phyloP scores from a whole-genome alignment of 2,888 invertebrate genomes.

The Odontocerum albicorne region DNA sequence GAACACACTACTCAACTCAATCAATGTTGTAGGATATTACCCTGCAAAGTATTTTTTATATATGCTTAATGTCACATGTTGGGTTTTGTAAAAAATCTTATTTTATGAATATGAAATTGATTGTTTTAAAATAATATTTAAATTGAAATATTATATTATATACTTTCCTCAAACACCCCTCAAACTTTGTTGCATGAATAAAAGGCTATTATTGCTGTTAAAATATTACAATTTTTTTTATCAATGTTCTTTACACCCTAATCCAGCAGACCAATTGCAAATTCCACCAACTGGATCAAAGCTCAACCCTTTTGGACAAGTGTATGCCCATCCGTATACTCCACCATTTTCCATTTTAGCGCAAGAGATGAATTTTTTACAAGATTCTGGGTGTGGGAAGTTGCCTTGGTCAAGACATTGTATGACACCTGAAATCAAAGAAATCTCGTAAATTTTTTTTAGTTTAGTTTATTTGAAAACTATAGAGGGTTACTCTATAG shows the following conservation, averaged over 20 bases:
- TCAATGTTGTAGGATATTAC: too few relatives aligned
- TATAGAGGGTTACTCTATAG: too few relatives aligned
- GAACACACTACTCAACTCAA: too few relatives aligned
- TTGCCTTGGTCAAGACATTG: constrained; percentile 88
- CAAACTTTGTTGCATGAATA: too few relatives aligned
- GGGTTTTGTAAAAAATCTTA: neutral
- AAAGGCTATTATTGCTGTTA: too few relatives aligned
- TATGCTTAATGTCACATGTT: too few relatives aligned
- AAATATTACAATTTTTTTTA: constrained; percentile 2
- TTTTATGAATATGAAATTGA: neutral
- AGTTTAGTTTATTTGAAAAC: too few relatives aligned
- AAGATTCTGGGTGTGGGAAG: constrained; percentile 88
- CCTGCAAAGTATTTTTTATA: too few relatives aligned
- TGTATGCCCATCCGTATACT: constrained; percentile 84
- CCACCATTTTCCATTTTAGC: constrained; percentile 78
- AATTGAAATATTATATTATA: too few relatives aligned
- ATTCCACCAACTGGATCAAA: constrained; percentile 90
- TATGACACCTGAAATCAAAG: constrained; percentile 62
- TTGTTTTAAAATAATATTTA: neutral
- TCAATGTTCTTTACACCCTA: constrained; percentile 68
- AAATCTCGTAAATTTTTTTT: too few relatives aligned
- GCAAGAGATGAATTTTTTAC: constrained; percentile 90
- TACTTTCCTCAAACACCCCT: too few relatives aligned
- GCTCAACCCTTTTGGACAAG: constrained; percentile 82
- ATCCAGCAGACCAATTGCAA: constrained; percentile 85